Base-by-base conservation (phyloP, 2,797 vertebrate genomes). In the Microctenopoma stevenorrisi region DNA sequence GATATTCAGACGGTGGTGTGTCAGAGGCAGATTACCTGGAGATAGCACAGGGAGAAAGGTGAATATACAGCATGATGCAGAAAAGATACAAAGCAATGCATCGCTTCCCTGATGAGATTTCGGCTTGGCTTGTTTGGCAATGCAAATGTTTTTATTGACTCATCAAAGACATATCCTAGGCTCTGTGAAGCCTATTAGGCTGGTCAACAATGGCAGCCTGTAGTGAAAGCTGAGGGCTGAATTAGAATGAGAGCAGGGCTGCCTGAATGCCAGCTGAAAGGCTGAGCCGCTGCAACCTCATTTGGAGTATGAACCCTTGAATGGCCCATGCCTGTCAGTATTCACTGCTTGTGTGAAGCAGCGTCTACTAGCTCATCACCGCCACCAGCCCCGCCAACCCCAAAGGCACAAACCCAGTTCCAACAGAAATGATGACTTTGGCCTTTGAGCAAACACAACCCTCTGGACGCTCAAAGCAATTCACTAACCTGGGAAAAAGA, bases 81-180 rank as follows among this genome's bases (percentile, higher is more conserved):
- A 74, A 59, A 71, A 74, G 26, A 77, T 53, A 85, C 69, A 81
- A 81, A 70, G 58, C 40, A 47, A 64, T 71, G 50, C 64, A 66
- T 6, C 62, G 64, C 62, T 85, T 83, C 74, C 64, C 64, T 76
- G 72, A 81, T 81, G 73, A 81, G 70, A 78, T 78, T 80, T 72
- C 60, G 40, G 40, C 56, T 58, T 7, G 35, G 51, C 70, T 81
- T 80, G 72, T 85, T 85, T 78, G 67, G 68, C 63, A 14, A 70
- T 66, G 76, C 77, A 86, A 84, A 89, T 78, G 74, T 83, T 85
- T 87, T 88, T 87, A 89, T 89, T 91, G 84, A 86, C 86, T 86
- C 83, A 82, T 91, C 87, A 88, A 83, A 79, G 70, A 61, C 33
- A 46, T 61, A 74, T 80, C 68, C 68, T 35, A 18, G 35, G 57